Evolutionary conservation across 2,888 invertebrate genomes (phyloP).

Genomic region (Thereva nobilitata): DNA sequence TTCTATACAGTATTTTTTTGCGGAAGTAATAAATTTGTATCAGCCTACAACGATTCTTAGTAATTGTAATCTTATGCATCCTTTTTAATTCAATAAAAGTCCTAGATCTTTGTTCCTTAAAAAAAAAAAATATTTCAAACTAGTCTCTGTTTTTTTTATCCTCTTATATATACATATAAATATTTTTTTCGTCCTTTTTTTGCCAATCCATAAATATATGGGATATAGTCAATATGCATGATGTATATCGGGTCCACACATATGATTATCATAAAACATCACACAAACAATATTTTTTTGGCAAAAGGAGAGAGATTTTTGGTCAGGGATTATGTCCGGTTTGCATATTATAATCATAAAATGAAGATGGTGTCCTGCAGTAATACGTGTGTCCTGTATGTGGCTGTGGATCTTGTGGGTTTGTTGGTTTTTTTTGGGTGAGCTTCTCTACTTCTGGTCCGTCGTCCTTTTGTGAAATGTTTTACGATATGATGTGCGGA

Average conservation of each 20-base stretch:
- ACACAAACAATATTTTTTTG: conserved; percentile 36
- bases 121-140: too few relatives aligned
- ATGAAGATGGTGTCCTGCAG: conserved; percentile 51
- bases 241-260: conserved; percentile 24
- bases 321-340: conserved; percentile 44
- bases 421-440: neutral
- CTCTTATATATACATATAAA: neutral
- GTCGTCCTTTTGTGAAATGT: conserved; percentile 29
- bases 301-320: conserved; percentile 35
- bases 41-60: neutral
- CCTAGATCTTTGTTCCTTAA: too few relatives aligned
- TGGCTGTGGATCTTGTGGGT: neutral
- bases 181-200: neutral
- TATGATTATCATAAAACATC: conserved; percentile 43
- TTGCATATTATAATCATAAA: conserved; percentile 58
- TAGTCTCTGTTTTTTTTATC: too few relatives aligned
- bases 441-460: conserved; percentile 7
- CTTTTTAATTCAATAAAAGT: too few relatives aligned
- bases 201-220: neutral
- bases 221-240: neutral
- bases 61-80: too few relatives aligned
- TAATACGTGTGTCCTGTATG: conserved; percentile 1
- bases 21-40: conserved; percentile 34
- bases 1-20: conserved; percentile 23
- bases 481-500: conserved; percentile 47